Conservation (phyloP, 1,140 invertebrate genomes). For the Whitmania pigra region DNA sequence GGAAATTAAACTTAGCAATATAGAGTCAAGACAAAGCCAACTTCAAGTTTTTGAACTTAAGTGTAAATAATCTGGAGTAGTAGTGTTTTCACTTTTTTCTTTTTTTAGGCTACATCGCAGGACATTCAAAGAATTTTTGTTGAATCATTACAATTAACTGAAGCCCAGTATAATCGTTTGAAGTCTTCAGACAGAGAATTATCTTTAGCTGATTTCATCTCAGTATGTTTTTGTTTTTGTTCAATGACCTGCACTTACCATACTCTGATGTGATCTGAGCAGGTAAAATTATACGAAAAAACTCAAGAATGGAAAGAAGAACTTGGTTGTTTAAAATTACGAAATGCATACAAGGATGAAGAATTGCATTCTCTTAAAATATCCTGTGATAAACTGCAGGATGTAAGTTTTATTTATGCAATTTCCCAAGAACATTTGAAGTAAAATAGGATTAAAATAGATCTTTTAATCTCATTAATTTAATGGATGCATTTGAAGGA, state of each 20-base stretch:
- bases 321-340: not conserved
- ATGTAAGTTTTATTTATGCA: not conserved
- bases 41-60: not conserved
- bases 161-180: not conserved
- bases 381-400: not conserved
- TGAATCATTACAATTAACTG: not conserved
- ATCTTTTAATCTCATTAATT: not conserved
- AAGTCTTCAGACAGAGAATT: not conserved
- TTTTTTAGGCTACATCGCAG: not conserved
- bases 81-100: not conserved
- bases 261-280: not conserved
- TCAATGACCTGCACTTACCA: not conserved
- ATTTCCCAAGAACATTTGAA: not conserved
- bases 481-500: not conserved
- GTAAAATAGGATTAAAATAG: not conserved
- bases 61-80: not conserved
- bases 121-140: slow-evolving; percentile 3
- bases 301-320: not conserved
- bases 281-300: slow-evolving; percentile 10
- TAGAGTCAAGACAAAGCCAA: not conserved
- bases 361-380: slow-evolving; percentile 5
- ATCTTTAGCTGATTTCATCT: slow-evolving; percentile 2
- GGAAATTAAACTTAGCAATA: slow-evolving; percentile 1
- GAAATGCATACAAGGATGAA: not conserved
- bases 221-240: not conserved